Evolutionary conservation across 2,888 invertebrate species (phyloP).

Genomic region (Platycheirus albimanus): DNA sequence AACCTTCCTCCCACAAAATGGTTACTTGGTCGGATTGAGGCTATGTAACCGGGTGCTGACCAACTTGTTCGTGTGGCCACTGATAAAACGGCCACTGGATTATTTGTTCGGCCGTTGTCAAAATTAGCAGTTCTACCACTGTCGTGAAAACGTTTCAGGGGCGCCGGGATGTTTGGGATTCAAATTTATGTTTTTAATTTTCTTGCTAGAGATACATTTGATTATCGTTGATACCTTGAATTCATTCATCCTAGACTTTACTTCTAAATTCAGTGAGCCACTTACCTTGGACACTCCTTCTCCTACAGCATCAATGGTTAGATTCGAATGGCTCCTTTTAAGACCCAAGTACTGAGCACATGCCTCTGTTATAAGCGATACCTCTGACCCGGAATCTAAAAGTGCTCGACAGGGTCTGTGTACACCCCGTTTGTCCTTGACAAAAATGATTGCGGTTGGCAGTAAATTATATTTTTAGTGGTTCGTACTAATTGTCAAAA

Average conservation of each 20-base stretch:
- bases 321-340: neutral
- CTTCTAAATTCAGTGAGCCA: neutral
- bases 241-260: conserved; percentile 1
- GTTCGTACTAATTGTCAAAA: too few relatives aligned
- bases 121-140: conserved; percentile 7
- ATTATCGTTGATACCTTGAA: neutral
- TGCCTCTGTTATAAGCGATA: conserved; percentile 33
- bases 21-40: conserved; percentile 10
- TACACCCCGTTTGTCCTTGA: too few relatives aligned
- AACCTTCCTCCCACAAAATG: conserved; percentile 1
- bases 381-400: conserved; percentile 33
- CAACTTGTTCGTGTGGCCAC: conserved; percentile 15
- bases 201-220: too few relatives aligned
- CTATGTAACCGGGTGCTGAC: neutral
- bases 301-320: neutral
- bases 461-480: too few relatives aligned
- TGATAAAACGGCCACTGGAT: neutral
- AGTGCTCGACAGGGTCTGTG: too few relatives aligned
- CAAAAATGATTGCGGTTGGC: too few relatives aligned
- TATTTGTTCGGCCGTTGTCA: neutral
- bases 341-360: conserved; percentile 29
- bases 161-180: neutral
- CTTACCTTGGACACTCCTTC: neutral
- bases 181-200: neutral
- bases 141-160: neutral